phyloP scores from a whole-genome alignment of 2,113 vertebrate species.

The Phycodurus eques region DNA sequence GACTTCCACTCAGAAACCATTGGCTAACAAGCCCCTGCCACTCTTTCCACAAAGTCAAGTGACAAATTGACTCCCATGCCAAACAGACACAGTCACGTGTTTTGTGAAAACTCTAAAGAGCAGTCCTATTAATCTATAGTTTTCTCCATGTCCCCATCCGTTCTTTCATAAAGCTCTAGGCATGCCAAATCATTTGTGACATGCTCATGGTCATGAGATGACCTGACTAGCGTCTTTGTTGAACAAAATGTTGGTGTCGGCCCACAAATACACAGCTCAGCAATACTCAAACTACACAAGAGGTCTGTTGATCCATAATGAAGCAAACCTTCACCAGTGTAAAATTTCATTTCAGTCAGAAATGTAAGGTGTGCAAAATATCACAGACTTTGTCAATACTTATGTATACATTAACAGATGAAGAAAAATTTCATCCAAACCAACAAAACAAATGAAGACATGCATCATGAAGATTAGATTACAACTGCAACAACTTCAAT shows the following conservation, averaged over 20 bases:
- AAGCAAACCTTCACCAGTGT: neutral
- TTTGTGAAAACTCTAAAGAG: constrained; percentile 23
- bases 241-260: constrained; percentile 9
- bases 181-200: constrained; percentile 17
- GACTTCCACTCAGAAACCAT: constrained; percentile 33
- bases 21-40: constrained; percentile 30
- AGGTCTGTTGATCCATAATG: neutral
- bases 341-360: neutral
- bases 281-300: neutral
- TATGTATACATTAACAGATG: neutral
- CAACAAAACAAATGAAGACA: neutral
- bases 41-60: constrained; percentile 42
- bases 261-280: neutral
- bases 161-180: constrained; percentile 2
- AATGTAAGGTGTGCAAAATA: neutral
- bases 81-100: constrained; percentile 26
- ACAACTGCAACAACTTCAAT: neutral
- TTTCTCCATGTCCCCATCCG: neutral
- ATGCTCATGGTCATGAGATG: constrained; percentile 42
- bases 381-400: neutral
- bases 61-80: constrained; percentile 33
- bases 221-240: constrained; percentile 45
- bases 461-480: too few relatives aligned
- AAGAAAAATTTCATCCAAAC: neutral
- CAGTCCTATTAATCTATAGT: constrained; percentile 8